Conservation (phyloP, 2,797 vertebrate genomes). For the Poecilia velifera region DNA sequence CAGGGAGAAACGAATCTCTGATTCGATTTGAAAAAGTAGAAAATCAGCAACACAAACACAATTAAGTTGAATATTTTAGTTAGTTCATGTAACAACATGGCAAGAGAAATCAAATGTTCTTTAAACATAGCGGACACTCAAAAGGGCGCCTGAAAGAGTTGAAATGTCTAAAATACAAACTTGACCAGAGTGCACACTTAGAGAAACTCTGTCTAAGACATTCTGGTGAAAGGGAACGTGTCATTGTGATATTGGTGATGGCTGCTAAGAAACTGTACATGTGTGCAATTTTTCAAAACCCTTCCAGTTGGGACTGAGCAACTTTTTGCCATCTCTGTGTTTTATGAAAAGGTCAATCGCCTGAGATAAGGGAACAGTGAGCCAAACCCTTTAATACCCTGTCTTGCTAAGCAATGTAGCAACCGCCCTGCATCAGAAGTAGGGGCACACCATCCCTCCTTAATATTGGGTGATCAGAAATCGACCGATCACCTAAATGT, state of each 20-base stretch:
- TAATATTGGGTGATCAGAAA: not conserved
- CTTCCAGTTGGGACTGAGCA: not conserved
- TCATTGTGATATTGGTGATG: not conserved
- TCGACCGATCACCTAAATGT: not conserved
- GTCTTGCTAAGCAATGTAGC: not conserved
- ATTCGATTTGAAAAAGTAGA: not conserved
- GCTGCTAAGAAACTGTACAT: not conserved
- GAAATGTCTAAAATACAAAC: not conserved
- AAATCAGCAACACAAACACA: not conserved
- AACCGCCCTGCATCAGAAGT: not conserved
- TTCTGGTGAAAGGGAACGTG: not conserved
- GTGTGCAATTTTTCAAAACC: not conserved
- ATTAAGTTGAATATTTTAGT: not conserved
- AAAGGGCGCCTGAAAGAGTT: not conserved
- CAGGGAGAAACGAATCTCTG: constrained; percentile 5
- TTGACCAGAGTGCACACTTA: not conserved
- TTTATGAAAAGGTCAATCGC: not conserved
- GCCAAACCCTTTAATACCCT: not conserved
- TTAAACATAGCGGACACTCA: not conserved
- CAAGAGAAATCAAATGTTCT: not conserved
- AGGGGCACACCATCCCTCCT: too few relatives aligned
- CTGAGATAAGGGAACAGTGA: not conserved
- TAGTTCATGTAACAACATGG: not conserved
- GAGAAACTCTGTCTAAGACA: not conserved
- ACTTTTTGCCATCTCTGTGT: not conserved